These are phyloP conservation scores for Phymatocera aterrima DNA, from an alignment of 2,888 invertebrate genomes.

Conservation along the genomic window DNA sequence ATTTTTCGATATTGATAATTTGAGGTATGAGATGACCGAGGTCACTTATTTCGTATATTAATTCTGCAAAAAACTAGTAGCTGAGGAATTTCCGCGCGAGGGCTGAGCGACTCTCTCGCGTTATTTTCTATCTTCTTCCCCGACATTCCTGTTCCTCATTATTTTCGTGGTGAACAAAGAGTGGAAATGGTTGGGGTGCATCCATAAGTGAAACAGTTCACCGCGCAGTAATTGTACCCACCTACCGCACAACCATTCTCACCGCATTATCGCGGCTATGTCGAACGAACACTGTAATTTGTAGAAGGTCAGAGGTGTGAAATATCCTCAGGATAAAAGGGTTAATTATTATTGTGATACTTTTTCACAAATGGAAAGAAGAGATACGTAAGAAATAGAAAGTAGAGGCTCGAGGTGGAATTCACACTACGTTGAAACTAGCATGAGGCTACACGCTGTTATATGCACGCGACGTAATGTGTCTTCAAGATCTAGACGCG, in stretches of 20 bases:
- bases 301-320: constrained; percentile 54
- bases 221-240: constrained; percentile 37
- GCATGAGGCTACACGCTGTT: not conserved
- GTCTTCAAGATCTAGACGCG: not conserved
- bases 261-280: constrained; percentile 25
- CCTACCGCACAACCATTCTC: constrained; percentile 23
- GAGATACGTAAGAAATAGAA: not conserved
- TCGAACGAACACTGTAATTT: constrained; percentile 52
- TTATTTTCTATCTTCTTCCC: constrained; percentile 57
- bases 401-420: not conserved
- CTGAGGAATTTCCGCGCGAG: not conserved
- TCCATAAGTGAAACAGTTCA: constrained; percentile 36
- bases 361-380: not conserved
- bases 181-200: constrained; percentile 21
- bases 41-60: too few species aligned
- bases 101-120: constrained; percentile 49
- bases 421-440: not conserved
- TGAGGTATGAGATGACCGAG: too few species aligned
- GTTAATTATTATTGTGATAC: not conserved
- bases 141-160: constrained; percentile 57
- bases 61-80: not conserved
- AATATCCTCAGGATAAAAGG: constrained; percentile 43
- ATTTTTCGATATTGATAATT: too few species aligned
- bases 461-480: not conserved
- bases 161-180: constrained; percentile 22